Conservation (phyloP, 2,888 invertebrate species). For the Lochmaea crataegi region DNA sequence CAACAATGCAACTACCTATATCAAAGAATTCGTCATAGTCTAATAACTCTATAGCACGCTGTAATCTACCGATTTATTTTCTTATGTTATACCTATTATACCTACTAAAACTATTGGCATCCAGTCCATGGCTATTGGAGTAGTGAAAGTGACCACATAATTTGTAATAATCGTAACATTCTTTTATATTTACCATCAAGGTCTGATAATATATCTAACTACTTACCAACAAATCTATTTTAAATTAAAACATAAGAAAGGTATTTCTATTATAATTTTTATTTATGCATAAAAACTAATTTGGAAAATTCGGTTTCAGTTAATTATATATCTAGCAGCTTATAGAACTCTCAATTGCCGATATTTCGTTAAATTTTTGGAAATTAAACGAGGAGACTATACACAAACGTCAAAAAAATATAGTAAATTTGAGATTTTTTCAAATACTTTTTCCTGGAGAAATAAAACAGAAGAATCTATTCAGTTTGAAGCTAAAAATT, state of each 20-base stretch:
- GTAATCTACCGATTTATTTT: neutral
- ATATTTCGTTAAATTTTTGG: too few species aligned
- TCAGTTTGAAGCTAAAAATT: too few species aligned
- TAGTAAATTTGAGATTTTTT: too few species aligned
- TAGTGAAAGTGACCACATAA: conserved; percentile 8
- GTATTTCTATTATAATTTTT: neutral
- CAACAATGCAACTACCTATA: too few species aligned
- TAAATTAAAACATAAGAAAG: neutral
- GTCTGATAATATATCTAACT: neutral
- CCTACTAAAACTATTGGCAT: neutral
- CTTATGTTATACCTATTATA: neutral
- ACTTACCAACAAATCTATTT: neutral
- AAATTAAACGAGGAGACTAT: too few species aligned
- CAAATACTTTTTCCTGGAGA: too few species aligned
- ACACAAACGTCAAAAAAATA: too few species aligned
- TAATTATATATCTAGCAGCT: neutral
- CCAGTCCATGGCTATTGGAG: neutral
- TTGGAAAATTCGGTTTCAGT: neutral
- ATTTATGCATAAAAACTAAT: neutral
- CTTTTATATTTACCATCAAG: neutral
- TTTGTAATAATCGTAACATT: conserved; percentile 1
- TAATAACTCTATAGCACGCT: neutral
- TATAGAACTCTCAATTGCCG: too few species aligned
- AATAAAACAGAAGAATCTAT: too few species aligned
- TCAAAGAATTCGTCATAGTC: neutral